Base-by-base conservation (phyloP, 2,797 vertebrate genomes). In the Gymnoscopelus microlampas region DNA sequence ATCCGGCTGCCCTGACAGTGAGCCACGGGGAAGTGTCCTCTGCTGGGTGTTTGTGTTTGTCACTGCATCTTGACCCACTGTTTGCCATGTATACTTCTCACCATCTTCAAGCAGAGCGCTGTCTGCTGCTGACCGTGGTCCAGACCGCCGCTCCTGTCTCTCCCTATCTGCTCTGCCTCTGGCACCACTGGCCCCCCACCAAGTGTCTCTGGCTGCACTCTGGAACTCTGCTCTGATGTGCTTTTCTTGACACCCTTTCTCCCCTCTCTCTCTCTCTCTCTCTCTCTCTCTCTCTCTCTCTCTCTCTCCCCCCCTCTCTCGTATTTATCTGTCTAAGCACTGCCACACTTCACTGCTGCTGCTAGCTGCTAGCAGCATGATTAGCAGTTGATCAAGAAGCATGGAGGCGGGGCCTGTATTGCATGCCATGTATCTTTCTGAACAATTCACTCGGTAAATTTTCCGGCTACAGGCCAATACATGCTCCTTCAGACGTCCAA, bases 161-260 rank as follows among this genome's bases (percentile, higher is more conserved):
- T 76, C 71, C 19, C 5, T 63, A 84, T 91, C 75, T 89, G 79
- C 78, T 87, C 79, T 80, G 71, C 88, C 82, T 13, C 15, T 60
- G 73, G 80, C 80, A 13, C 58, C 65, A 29, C 77, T 48, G 11
- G 67, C 84, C 82, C 77, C 63, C 53, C 63, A 75, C 75, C 84
- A 85, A 82, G 83, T 87, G 76, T 87, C 87, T 79, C 73, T 68
- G 57, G 71, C 78, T 80, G 62, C 75, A 77, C 70, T 76, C 81
- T 71, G 74, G 69, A 63, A 70, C 60, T 63, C 26, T 44, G 79
- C 80, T 68, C 72, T 80, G 80, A 79, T 88, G 87, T 89, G 84
- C 83, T 91, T 88, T 88, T 91, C 85, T 84, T 29, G 26, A 29
- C 39, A 3, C 26, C 3, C 26, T 29, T 29, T 29, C 3, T 29